Base-by-base conservation (phyloP, 2,797 vertebrate genomes). In the Leptodactylus fallax region DNA sequence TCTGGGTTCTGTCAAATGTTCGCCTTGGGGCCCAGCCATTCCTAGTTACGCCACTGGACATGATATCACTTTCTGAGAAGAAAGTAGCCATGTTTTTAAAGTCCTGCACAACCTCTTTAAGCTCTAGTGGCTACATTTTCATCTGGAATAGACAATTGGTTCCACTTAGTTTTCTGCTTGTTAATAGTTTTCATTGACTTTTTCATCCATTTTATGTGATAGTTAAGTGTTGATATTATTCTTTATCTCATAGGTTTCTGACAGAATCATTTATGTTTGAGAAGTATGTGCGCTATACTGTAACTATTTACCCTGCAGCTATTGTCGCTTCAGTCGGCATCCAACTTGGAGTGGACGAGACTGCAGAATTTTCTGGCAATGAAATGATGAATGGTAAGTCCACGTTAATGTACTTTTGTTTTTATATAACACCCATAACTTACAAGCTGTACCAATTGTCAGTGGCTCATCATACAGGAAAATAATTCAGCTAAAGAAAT, bases 231-330 rank as follows among this genome's bases (percentile, higher is more conserved):
- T 19, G 11, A 3, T 65, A 81, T 19, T 36, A 47, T 77, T 81
- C 58, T 51, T n/a, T 76, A 0, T 81, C 69, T 61, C 2, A 63
- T 27, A 90, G 90, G 87, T 88, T 91, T 45, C 58, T 72, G 63
- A 55, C 90, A 78, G 87, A 91, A 81, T 88, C 79, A 25, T 83
- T 88, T 85, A 25, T 91, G 2, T 63, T 90, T 87, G 89, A 91
- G 53, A 90, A 89, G 63, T 90, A 88, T 88, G 87, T 91, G 16
- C 85, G 87, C n/a, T 90, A 91, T 45, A 91, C 89, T 16, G 69
- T 91, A 58, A 91, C 89, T 63, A 69, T 91, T 84, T 90, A 91
- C 72, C 90, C 90, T 17, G 89, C 90, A 27, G 81, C 87, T 10
- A 87, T 89, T 74, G 45, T 91, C 25, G 90, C 88, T 60, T 81